Conservation (phyloP, 2,888 invertebrate genomes). For the Clistopyga incitator region DNA sequence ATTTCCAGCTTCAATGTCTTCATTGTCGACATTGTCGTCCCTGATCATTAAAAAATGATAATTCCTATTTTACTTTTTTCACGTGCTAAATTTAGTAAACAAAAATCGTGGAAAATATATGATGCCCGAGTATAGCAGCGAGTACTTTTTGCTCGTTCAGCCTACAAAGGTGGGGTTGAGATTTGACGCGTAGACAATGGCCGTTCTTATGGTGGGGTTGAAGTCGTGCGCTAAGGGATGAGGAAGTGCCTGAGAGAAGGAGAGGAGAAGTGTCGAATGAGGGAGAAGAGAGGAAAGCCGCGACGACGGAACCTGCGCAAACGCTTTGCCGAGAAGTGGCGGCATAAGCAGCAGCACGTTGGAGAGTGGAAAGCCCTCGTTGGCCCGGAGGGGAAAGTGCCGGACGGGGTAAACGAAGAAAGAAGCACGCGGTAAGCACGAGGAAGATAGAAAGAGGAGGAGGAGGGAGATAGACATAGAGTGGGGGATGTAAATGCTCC, state of each 20-base stretch:
- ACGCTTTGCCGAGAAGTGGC: slow-evolving; percentile 63
- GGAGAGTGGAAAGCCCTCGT: slow-evolving; percentile 60
- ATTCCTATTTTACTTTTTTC: no score
- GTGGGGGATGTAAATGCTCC: slow-evolving; percentile 84
- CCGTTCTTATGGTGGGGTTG: slow-evolving; percentile 75
- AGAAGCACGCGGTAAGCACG: slow-evolving; percentile 10
- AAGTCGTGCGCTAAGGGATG: slow-evolving; percentile 66
- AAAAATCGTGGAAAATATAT: neutral
- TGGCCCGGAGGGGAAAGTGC: slow-evolving; percentile 46
- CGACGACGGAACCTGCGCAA: slow-evolving; percentile 61
- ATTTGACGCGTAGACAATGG: slow-evolving; percentile 82
- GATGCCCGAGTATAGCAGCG: neutral
- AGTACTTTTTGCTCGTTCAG: neutral
- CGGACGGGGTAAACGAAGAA: slow-evolving; percentile 48
- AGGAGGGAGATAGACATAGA: slow-evolving; percentile 70
- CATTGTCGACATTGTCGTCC: no score
- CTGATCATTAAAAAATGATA: no score
- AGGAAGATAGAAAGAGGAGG: slow-evolving; percentile 51
- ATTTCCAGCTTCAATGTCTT: no score
- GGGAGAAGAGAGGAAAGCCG: slow-evolving; percentile 43
- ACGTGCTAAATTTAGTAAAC: no score
- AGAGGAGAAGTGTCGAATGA: slow-evolving; percentile 64
- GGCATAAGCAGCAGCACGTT: slow-evolving; percentile 70
- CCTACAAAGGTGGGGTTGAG: slow-evolving; percentile 69
- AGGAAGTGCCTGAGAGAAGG: slow-evolving; percentile 53